These are phyloP conservation scores for Oxytorus armatus DNA, from an alignment of 2,888 invertebrate species.

Conservation along the genomic window DNA sequence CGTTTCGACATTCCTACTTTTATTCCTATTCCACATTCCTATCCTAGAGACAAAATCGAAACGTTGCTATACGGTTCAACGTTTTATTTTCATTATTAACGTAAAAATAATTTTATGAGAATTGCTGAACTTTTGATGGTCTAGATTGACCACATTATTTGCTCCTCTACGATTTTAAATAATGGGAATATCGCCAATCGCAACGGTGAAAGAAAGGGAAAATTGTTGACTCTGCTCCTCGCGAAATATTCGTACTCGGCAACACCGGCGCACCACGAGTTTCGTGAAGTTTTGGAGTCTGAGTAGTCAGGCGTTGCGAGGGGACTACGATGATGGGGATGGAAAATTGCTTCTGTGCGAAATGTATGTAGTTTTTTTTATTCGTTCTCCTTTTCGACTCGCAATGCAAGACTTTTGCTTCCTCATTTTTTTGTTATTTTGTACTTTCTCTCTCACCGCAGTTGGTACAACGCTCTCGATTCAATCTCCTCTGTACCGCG, in stretches of 20 bases:
- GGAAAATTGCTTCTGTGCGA: slow-evolving; percentile 36
- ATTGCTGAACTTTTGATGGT: no score
- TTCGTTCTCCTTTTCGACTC: slow-evolving; percentile 8
- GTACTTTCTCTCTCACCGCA: background rate
- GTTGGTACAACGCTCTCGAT: slow-evolving; percentile 9
- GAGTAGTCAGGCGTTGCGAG: slow-evolving; percentile 36
- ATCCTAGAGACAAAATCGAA: no score
- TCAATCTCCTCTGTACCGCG: slow-evolving; percentile 44
- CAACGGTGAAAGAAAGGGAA: slow-evolving; percentile 1
- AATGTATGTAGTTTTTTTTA: slow-evolving; percentile 41
- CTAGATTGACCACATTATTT: no score
- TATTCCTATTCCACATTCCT: no score
- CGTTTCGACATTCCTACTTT: no score
- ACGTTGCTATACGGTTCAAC: no score
- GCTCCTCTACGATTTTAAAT: no score
- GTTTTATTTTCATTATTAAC: no score
- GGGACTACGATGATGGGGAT: slow-evolving; percentile 29
- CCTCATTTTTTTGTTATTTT: slow-evolving; percentile 3
- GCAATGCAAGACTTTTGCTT: slow-evolving; percentile 32
- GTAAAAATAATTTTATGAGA: no score
- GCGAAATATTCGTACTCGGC: slow-evolving; percentile 27
- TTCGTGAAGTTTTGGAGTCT: slow-evolving; percentile 41
- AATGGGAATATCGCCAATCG: background rate
- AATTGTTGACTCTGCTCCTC: slow-evolving; percentile 46
- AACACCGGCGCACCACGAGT: slow-evolving; percentile 44